Conservation (phyloP, 2,797 vertebrate genomes). For the Otolemur crassicaudatus region DNA sequence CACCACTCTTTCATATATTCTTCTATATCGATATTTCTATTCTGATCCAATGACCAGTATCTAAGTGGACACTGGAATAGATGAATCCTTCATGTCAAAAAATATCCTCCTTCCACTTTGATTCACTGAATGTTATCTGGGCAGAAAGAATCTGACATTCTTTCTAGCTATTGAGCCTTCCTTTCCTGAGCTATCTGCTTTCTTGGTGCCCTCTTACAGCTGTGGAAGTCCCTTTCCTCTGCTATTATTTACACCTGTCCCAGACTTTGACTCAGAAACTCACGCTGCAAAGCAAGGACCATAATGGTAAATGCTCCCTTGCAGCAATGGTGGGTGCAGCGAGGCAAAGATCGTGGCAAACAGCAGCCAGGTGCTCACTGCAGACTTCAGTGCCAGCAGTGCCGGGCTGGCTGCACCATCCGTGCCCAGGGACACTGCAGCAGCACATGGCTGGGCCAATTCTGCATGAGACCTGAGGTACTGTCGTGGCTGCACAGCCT, state of each 20-base stretch:
- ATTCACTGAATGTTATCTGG: not conserved
- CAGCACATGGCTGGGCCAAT: too few species aligned
- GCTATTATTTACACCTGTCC: not conserved
- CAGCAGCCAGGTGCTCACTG: not conserved
- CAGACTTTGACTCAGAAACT: not conserved
- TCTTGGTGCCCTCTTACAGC: not conserved
- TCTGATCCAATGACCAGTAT: not conserved
- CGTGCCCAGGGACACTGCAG: not conserved
- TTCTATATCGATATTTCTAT: not conserved
- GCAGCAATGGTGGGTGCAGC: not conserved
- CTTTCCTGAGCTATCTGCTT: not conserved
- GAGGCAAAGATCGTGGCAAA: not conserved
- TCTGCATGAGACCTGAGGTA: not conserved
- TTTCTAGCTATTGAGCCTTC: not conserved
- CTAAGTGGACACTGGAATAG: not conserved
- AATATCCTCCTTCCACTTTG: not conserved
- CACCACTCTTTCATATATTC: not conserved
- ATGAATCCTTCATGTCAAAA: conserved; percentile 10
- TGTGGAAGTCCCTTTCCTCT: not conserved
- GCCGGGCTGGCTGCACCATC: not conserved
- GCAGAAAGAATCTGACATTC: not conserved
- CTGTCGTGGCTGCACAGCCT: not conserved
- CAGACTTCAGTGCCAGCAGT: not conserved
- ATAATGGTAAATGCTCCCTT: not conserved
- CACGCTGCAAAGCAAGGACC: not conserved